A percentile compares a stretch with the other conserved stretches of the same genome.
Evolutionary conservation across 92 coral and sea anemone genomes (phyloP).

Genomic region (Meandrina meandrites): DNA sequence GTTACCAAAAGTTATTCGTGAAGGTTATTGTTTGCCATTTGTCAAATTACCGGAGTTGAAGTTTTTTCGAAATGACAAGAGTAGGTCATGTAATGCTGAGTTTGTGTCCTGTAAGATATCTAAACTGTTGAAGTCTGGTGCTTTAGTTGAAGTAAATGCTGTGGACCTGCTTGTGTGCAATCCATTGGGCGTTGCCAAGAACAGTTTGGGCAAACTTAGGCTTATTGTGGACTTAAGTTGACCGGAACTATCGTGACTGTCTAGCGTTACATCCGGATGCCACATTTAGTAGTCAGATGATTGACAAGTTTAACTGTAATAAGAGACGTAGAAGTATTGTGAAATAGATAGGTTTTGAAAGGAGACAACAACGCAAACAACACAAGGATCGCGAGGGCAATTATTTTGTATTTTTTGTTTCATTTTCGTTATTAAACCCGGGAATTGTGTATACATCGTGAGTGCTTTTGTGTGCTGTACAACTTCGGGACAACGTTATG

Average conservation of each 20-base stretch:
- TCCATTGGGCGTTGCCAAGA: conserved; percentile 49
- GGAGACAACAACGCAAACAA: too few species aligned
- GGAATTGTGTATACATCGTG: too few species aligned
- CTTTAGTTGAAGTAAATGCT: conserved; percentile 33
- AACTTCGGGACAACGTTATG: too few species aligned
- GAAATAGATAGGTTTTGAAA: too few species aligned
- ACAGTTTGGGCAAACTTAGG: conserved; percentile 40
- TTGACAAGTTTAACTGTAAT: too few species aligned
- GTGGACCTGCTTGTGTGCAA: conserved; percentile 39
- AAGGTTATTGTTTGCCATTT: conserved; percentile 61
- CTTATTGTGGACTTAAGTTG: conserved; percentile 51
- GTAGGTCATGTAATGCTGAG: conserved; percentile 32
- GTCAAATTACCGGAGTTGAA: conserved; percentile 28
- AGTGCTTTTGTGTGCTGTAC: too few species aligned
- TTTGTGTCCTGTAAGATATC: conserved; percentile 47
- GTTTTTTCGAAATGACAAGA: conserved; percentile 43
- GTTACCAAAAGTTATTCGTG: conserved; percentile 43
- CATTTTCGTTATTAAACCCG: too few species aligned
- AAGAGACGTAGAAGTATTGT: neutral
- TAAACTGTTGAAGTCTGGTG: conserved; percentile 39
- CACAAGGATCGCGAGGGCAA: too few species aligned
- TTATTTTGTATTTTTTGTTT: too few species aligned
- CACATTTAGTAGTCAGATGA: too few species aligned
- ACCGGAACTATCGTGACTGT: too few species aligned
- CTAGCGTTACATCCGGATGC: too few species aligned